Conservation (phyloP, 1,140 invertebrate genomes). For the Drosophila punjabiensis region DNA sequence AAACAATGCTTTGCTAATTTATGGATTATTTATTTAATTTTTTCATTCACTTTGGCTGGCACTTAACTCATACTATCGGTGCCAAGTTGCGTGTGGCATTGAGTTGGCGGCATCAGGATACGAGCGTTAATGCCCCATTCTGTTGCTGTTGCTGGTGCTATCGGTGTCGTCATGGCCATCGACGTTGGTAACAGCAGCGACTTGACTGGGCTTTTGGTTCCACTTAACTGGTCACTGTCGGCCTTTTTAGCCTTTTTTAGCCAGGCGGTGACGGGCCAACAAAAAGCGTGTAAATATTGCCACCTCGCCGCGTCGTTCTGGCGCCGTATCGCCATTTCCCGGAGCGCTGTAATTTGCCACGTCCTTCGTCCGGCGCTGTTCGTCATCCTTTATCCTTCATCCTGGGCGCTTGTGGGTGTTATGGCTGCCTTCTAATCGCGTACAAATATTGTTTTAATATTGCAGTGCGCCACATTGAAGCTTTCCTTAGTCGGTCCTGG, state of each 20-base stretch:
- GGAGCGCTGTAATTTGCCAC: slow-evolving; percentile 49
- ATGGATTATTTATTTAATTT: slow-evolving; percentile 38
- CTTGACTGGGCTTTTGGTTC: slow-evolving; percentile 47
- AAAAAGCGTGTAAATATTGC: slow-evolving; percentile 72
- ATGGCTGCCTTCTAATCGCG: slow-evolving; percentile 55
- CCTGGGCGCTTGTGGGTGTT: slow-evolving; percentile 23
- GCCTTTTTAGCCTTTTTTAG: slow-evolving; percentile 48
- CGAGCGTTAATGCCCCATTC: slow-evolving; percentile 40
- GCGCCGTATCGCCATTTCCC: slow-evolving; percentile 64
- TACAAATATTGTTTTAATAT: slow-evolving; percentile 79
- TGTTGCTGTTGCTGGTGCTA: slow-evolving; percentile 25
- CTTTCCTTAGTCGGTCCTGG: slow-evolving; percentile 31
- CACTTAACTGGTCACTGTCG: slow-evolving; percentile 61
- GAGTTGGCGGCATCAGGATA: slow-evolving; percentile 23
- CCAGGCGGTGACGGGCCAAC: slow-evolving; percentile 40
- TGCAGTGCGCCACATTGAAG: slow-evolving; percentile 46
- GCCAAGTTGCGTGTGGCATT: slow-evolving; percentile 36
- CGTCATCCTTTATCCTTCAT: slow-evolving; percentile 27
- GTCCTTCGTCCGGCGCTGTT: slow-evolving; percentile 12
- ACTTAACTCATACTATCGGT: not conserved
- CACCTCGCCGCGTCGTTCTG: slow-evolving; percentile 60
- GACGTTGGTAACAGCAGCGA: slow-evolving; percentile 38
- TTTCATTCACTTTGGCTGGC: slow-evolving; percentile 7
- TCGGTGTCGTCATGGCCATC: slow-evolving; percentile 57
- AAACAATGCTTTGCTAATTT: slow-evolving; percentile 33